Conservation (phyloP, 2,797 vertebrate genomes). For the Lagodon rhomboides region DNA sequence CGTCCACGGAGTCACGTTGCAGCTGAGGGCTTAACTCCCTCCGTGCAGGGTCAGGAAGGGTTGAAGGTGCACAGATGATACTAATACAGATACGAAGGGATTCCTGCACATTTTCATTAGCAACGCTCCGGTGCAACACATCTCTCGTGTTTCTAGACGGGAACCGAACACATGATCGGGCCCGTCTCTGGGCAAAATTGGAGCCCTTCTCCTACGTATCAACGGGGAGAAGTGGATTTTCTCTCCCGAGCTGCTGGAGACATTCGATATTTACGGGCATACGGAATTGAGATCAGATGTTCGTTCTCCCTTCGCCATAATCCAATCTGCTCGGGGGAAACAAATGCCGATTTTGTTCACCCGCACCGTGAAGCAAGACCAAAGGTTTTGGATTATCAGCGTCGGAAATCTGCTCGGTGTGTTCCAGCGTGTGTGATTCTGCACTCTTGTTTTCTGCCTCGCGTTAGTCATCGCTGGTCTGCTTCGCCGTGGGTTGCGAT, state of each 20-base stretch:
- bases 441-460: constrained; percentile 56
- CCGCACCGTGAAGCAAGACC: constrained; percentile 46
- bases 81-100: constrained; percentile 42
- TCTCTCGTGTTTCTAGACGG: constrained; percentile 9
- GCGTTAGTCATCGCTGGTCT: constrained; percentile 58
- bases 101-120: constrained; percentile 44
- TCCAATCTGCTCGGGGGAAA: constrained; percentile 68
- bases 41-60: constrained; percentile 37
- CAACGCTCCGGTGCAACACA: not conserved
- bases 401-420: constrained; percentile 46
- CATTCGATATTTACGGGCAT: constrained; percentile 57
- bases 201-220: constrained; percentile 41
- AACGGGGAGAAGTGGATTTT: constrained; percentile 59
- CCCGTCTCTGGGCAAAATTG: constrained; percentile 45
- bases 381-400: constrained; percentile 54
- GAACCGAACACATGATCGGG: constrained; percentile 27
- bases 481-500: constrained; percentile 38
- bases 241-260: constrained; percentile 41
- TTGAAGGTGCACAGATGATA: constrained; percentile 48
- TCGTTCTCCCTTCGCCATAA: constrained; percentile 59
- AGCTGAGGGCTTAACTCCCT: constrained; percentile 45
- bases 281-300: constrained; percentile 75
- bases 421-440: constrained; percentile 19
- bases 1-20: constrained; percentile 51
- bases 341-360: constrained; percentile 57